Evolutionary conservation across 1,140 invertebrate genomes (phyloP).

Genomic region (Scylla paramamosain): DNA sequence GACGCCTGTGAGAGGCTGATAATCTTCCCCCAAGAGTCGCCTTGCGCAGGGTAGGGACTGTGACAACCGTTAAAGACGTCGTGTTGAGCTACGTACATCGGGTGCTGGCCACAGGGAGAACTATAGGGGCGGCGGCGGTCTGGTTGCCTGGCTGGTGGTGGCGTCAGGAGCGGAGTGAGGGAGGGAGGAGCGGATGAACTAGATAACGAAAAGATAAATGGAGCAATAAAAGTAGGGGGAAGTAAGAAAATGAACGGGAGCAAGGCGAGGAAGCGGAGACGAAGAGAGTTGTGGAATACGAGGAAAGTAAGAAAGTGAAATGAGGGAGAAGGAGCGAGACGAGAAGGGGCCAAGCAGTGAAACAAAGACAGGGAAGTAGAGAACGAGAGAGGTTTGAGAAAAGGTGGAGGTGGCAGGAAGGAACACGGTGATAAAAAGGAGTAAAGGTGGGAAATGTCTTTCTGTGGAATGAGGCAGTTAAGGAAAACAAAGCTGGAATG

Average conservation of each 20-base stretch:
- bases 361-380: neutral
- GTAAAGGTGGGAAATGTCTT: constrained; percentile 26
- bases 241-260: neutral
- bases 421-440: constrained; percentile 7
- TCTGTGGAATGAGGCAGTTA: constrained; percentile 1
- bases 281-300: neutral
- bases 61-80: constrained; percentile 12
- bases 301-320: constrained; percentile 23
- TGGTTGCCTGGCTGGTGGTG: neutral
- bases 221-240: neutral
- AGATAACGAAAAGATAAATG: constrained; percentile 24
- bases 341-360: neutral
- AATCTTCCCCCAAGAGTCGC: neutral
- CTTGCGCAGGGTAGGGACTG: neutral
- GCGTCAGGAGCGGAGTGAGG: neutral
- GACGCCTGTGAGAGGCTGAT: neutral
- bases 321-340: neutral
- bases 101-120: neutral
- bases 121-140: neutral
- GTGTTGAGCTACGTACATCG: neutral
- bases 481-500: constrained; percentile 9
- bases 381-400: neutral
- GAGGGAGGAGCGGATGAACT: constrained; percentile 14
- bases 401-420: neutral
- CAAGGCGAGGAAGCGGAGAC: neutral